These are phyloP conservation scores for Rapana venosa DNA, from an alignment of 2,888 invertebrate genomes.

Conservation along the genomic window DNA sequence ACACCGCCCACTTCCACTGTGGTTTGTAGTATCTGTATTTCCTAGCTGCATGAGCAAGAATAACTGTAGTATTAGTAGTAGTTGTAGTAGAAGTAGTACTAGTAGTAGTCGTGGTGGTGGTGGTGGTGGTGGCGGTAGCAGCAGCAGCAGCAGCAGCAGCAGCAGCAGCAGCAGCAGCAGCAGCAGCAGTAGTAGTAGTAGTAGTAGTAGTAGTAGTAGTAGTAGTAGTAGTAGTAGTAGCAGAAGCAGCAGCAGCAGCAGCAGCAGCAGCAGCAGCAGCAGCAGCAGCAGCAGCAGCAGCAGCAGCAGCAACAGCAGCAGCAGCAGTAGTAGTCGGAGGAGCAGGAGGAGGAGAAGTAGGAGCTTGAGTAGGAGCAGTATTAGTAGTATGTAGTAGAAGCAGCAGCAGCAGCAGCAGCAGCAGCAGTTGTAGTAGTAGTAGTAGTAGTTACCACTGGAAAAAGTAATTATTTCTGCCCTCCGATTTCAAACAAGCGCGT, in stretches of 20 bases:
- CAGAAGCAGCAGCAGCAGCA: neutral
- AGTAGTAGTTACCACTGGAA: no score
- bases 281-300: neutral
- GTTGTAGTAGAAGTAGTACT: neutral
- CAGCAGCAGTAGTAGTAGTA: neutral
- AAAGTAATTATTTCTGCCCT: no score
- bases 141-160: neutral
- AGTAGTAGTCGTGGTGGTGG: neutral
- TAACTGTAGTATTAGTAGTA: neutral
- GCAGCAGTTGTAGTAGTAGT: no score
- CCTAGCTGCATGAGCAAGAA: neutral
- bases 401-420: no score
- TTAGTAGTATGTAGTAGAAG: no score
- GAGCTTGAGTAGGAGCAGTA: no score
- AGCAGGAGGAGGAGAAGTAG: no score
- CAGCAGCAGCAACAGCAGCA: neutral
- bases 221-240: neutral
- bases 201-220: neutral
- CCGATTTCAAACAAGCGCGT: no score
- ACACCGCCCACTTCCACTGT: no score
- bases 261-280: neutral
- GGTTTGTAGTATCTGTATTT: no score
- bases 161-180: neutral
- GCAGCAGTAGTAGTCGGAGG: no score
- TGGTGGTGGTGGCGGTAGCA: neutral